Base-by-base conservation (phyloP, 2,113 vertebrate genomes). In the Rhadina sibilatrix region DNA sequence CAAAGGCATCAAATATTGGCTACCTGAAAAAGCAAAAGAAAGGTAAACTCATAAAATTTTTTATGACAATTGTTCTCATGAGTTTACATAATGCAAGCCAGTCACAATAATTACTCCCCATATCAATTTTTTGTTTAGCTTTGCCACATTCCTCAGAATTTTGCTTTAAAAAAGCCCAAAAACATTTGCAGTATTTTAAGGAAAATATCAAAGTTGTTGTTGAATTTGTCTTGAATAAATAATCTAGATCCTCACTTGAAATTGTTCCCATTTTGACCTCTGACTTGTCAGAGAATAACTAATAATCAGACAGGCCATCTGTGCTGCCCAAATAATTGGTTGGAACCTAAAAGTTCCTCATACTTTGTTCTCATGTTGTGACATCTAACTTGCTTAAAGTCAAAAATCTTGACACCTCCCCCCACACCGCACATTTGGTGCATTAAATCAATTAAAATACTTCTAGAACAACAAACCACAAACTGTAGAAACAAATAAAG, bases 361-460 rank as follows among this genome's bases (percentile, higher is more conserved):
- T 33, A 74, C 8, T 61, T 76, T 80, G 27, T 17, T 85, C 81
- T 31, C 5, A 7, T 70, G 17, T 46, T 61, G 2, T 47, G 47
- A 72, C 38, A 50, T 47, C 31, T 21, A 27, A 54, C 42, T 70
- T 77, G 21, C 49, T 44, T 76, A 89, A 86, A 78, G 18, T 14
- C 8, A 44, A 87, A 93, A 95, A 81, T 65, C 63, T 54, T 81
- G 42, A 60, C 6, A 5, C 7, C 4, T 7, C 20, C 11, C 1
- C 7, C 20, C 20, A 40, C 40, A 40, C 40, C 0, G 1, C 13
- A 63, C 10, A 30, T 74, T 94, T 83, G 70, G 17, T 82, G 12
- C 30, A 86, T 46, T 78, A 95, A 92, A 13, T 47, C 37, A 95
- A 53, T 86, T 94, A 92, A 96, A 97, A 92, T 47, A 63, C 24